Percentiles rank a stretch among this genome's conserved stretches.
phyloP scores from a whole-genome alignment of 2,888 invertebrate genomes.

The Leucophenga maculata region DNA sequence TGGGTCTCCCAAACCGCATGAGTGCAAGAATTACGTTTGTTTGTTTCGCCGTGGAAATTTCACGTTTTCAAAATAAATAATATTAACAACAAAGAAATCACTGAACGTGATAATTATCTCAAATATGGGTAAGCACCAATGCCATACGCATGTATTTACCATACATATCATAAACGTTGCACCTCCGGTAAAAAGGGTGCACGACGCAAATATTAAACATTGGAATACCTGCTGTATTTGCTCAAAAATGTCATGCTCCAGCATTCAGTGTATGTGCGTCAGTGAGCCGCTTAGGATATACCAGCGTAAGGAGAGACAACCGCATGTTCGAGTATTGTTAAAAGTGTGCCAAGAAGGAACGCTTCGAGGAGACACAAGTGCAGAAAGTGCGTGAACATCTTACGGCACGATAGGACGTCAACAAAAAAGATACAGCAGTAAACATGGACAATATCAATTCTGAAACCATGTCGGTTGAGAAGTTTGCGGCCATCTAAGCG shows the following conservation, averaged over 20 bases:
- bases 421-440: conserved; percentile 92
- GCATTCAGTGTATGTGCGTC: conserved; percentile 97
- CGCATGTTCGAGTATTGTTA: conserved; percentile 94
- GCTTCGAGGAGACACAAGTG: conserved; percentile 93
- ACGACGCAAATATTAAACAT: conserved; percentile 95
- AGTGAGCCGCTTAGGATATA: conserved; percentile 95
- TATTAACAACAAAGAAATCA: conserved; percentile 97
- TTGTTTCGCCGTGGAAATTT: too few relatives aligned
- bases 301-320: conserved; percentile 96
- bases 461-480: conserved; percentile 98
- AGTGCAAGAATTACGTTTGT: too few relatives aligned
- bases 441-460: conserved; percentile 94
- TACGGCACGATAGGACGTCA: conserved; percentile 92
- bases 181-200: conserved; percentile 93
- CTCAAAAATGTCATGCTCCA: conserved; percentile 92
- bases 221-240: conserved; percentile 95
- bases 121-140: conserved; percentile 90
- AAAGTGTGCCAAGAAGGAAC: conserved; percentile 96
- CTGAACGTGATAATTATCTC: conserved; percentile 93
- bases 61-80: conserved; percentile 74
- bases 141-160: neutral
- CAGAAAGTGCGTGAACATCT: conserved; percentile 95
- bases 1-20: too few relatives aligned
- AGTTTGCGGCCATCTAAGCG: conserved; percentile 97
- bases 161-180: conserved; percentile 57